phyloP scores from a whole-genome alignment of 2,888 invertebrate species.

The Colletes collaris region DNA sequence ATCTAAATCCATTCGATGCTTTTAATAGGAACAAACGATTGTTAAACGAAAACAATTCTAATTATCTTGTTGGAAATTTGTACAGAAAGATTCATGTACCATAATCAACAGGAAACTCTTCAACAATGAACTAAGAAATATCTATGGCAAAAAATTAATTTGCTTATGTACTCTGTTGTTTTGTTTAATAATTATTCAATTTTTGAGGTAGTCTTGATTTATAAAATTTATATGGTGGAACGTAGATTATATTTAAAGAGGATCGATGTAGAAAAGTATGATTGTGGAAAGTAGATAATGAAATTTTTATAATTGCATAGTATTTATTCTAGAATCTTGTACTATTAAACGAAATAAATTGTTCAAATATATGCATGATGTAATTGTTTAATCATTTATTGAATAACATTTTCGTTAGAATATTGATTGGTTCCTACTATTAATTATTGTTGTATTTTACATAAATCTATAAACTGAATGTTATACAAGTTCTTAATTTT shows the following conservation, averaged over 20 bases:
- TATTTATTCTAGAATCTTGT: constrained; percentile 5
- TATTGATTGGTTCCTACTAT: neutral
- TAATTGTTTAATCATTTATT: neutral
- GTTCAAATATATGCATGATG: constrained; percentile 5
- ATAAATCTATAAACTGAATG: neutral
- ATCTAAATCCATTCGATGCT: no score
- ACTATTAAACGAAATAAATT: constrained; percentile 19
- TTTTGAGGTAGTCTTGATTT: neutral
- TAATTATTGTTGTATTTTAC: neutral
- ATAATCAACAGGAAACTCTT: no score
- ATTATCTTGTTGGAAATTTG: no score
- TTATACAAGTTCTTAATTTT: neutral
- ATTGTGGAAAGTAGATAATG: neutral
- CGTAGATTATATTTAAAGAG: constrained; percentile 25
- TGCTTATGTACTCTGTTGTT: neutral
- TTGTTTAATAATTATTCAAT: neutral
- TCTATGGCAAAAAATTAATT: neutral
- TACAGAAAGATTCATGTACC: no score
- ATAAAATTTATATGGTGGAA: neutral
- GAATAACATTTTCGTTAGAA: constrained; percentile 5
- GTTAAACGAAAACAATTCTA: no score
- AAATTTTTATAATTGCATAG: neutral
- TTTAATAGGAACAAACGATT: no score
- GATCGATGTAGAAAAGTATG: constrained; percentile 36
- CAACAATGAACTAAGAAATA: no score